These are phyloP conservation scores for Nibea coibor DNA, from an alignment of 2,113 vertebrate species.

Conservation along the genomic window DNA sequence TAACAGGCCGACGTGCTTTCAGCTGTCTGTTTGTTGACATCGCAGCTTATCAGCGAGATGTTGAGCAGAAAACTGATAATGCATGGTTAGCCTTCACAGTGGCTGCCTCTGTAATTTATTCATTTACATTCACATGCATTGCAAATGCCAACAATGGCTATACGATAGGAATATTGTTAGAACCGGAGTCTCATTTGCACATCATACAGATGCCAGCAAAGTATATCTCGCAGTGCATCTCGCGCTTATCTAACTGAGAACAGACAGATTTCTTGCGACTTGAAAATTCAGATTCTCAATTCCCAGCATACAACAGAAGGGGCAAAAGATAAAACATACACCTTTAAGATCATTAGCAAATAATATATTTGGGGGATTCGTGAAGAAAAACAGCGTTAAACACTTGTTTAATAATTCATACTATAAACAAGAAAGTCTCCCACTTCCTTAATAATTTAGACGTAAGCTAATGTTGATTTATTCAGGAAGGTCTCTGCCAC, in stretches of 20 bases:
- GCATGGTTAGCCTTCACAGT: slow-evolving; percentile 7
- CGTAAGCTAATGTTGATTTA: slow-evolving; percentile 99
- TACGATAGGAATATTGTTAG: slow-evolving; percentile 29
- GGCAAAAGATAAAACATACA: slow-evolving; percentile 81
- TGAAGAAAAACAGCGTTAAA: slow-evolving; percentile 85
- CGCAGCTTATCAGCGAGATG: slow-evolving; percentile 33
- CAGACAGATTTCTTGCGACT: slow-evolving; percentile 51
- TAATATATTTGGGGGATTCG: slow-evolving; percentile 86
- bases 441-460: slow-evolving; percentile 99
- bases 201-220: slow-evolving; percentile 53
- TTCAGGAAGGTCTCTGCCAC: slow-evolving; percentile 97
- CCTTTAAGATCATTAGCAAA: slow-evolving; percentile 87
- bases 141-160: slow-evolving; percentile 47
- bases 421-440: slow-evolving; percentile 98
- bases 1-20: slow-evolving; percentile 14
- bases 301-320: slow-evolving; percentile 61
- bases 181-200: slow-evolving; percentile 55
- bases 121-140: slow-evolving; percentile 40
- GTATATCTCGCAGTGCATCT: slow-evolving; percentile 65
- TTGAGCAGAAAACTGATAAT: slow-evolving; percentile 44
- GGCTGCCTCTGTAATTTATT: slow-evolving; percentile 42
- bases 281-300: slow-evolving; percentile 59
- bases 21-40: slow-evolving; percentile 35
- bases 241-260: slow-evolving; percentile 53
- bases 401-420: slow-evolving; percentile 98